A percentile compares a stretch with the other conserved stretches of the same genome.
phyloP scores from a whole-genome alignment of 2,113 vertebrate genomes.

The Lamprotornis superbus region DNA sequence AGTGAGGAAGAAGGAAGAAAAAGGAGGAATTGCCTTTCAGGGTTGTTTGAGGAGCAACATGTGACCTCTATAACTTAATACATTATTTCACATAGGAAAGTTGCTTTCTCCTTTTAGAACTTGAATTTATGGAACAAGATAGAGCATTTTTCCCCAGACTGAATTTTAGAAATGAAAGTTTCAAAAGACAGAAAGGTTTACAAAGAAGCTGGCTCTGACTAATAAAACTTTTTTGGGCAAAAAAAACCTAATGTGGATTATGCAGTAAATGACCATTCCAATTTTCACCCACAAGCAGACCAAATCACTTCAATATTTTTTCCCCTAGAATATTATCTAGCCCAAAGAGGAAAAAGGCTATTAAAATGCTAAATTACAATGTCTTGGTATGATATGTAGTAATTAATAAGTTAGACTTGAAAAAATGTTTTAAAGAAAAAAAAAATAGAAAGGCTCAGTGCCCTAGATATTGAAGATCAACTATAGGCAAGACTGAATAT shows the following conservation, averaged over 20 bases:
- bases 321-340: neutral
- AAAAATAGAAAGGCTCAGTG: neutral
- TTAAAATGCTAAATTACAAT: neutral
- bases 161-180: neutral
- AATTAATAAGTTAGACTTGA: neutral
- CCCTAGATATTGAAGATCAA: constrained; percentile 25
- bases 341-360: neutral
- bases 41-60: neutral
- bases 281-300: neutral
- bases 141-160: neutral
- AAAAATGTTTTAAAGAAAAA: neutral
- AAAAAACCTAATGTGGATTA: neutral
- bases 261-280: neutral
- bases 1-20: neutral
- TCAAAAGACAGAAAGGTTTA: neutral
- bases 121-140: neutral
- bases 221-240: neutral
- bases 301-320: neutral
- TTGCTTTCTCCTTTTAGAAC: neutral
- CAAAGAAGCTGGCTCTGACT: neutral
- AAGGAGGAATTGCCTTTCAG: neutral
- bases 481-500: neutral
- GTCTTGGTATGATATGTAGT: neutral
- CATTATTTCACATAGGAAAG: neutral
- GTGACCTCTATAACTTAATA: neutral